Conservation (phyloP, 2,113 vertebrate genomes). For the Romanogobio albipinnatus region DNA sequence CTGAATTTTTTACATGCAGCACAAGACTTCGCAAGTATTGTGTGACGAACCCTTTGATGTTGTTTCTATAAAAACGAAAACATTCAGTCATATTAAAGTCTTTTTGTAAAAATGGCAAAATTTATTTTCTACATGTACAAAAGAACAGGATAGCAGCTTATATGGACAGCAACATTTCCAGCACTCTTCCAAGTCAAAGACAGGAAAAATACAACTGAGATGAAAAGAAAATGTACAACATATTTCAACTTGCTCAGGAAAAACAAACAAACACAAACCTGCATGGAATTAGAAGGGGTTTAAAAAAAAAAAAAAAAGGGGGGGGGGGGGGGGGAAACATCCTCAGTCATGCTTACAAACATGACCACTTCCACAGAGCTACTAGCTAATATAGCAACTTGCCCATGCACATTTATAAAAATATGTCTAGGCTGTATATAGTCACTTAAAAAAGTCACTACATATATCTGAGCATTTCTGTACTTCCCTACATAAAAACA, state of each 20-base stretch:
- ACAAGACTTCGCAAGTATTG: background rate
- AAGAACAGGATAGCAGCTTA: constrained; percentile 53
- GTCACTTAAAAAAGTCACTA: constrained; percentile 38
- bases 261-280: background rate
- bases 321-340: no score
- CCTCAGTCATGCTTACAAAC: constrained; percentile 13
- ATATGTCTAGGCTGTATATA: constrained; percentile 22
- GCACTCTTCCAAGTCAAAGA: constrained; percentile 34
- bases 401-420: constrained; percentile 49
- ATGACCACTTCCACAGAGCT: constrained; percentile 4
- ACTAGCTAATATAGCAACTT: constrained; percentile 44
- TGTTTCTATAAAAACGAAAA: background rate
- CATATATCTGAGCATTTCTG: constrained; percentile 20
- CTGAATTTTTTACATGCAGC: background rate
- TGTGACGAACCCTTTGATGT: background rate
- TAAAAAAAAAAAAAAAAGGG: background rate
- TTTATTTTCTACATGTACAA: constrained; percentile 50
- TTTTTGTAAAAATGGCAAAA: constrained; percentile 33
- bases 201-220: constrained; percentile 20
- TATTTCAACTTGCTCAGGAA: background rate
- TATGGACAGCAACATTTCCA: constrained; percentile 43
- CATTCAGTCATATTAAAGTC: background rate
- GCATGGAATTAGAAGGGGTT: background rate
- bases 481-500: constrained; percentile 23
- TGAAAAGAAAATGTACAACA: constrained; percentile 28